phyloP scores from a whole-genome alignment of 2,888 invertebrate species.

The Seira ritae region DNA sequence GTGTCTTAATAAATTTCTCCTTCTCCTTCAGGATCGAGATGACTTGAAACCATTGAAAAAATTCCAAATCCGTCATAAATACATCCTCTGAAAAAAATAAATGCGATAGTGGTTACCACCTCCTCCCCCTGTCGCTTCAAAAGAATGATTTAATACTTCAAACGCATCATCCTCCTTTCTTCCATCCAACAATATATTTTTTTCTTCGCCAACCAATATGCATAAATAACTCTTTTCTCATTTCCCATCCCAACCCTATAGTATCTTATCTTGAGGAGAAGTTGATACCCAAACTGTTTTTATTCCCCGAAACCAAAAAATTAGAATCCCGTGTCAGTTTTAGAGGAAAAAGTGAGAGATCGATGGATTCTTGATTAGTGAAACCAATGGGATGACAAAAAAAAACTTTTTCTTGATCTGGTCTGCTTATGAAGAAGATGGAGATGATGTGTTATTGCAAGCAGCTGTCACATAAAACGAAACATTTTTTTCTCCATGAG shows the following conservation, averaged over 20 bases:
- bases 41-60: slow-evolving; percentile 54
- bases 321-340: neutral
- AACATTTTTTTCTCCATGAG: neutral
- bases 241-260: slow-evolving; percentile 41
- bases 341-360: slow-evolving; percentile 33
- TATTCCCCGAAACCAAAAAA: no score
- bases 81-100: slow-evolving; percentile 36
- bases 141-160: slow-evolving; percentile 52
- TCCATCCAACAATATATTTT: slow-evolving; percentile 42
- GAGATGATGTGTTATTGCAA: slow-evolving; percentile 65
- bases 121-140: slow-evolving; percentile 38
- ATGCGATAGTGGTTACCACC: slow-evolving; percentile 52
- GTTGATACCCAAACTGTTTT: slow-evolving; percentile 38
- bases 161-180: slow-evolving; percentile 33
- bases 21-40: slow-evolving; percentile 45
- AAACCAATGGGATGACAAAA: no score
- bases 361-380: slow-evolving; percentile 27
- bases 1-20: slow-evolving; percentile 52
- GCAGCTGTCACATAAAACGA: slow-evolving; percentile 59
- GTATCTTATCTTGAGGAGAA: neutral
- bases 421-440: slow-evolving; percentile 8
- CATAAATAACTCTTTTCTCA: slow-evolving; percentile 64
- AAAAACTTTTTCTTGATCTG: no score
- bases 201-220: slow-evolving; percentile 56
- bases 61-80: slow-evolving; percentile 66